Evolutionary conservation across 1,140 invertebrate genomes (phyloP), one percentile per base, ranked within the genome.

Genomic region (Diabrotica undecimpunctata): DNA sequence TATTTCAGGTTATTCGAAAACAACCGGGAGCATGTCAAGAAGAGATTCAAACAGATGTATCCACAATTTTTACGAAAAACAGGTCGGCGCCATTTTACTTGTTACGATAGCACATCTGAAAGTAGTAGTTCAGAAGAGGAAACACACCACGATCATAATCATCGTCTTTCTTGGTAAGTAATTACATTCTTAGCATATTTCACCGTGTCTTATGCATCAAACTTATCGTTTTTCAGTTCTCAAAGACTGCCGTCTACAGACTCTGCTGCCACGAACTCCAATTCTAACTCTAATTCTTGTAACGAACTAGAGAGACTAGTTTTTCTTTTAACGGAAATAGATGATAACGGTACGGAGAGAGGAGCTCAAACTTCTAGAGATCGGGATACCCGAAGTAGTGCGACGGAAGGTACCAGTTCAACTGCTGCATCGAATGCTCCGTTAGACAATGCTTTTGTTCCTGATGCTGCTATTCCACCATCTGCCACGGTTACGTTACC

Each of bases 101-200:
- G 54, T 64, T 8, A 10, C 58, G 72, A 71, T 56, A 71, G 72
- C 25, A 75, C 75, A 9, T 74, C 74, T 9, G 74, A 76, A 41
- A 75, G 69, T 52, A 74, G 70, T 54, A 74, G 72, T 61, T 74
- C 74, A 2, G 74, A 76, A 13, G 74, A 77, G 8, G 75, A 76
- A 46, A 39, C 12, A 7, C 7, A 8, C 37, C 9, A 14, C 56
- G 4, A 25, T 25, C 25, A 25, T 2, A 25, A 25, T 25, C 25
- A 25, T 25, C 25, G 25, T 25, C 25, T 25, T 25, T 25, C 25
- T 25, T 25, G 4, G 25, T 25, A 25, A 25, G 25, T 25, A 25
- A 25, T 25, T 25, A 25, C 25, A 25, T 25, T 25, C 25, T 1
- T 25, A 25, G 25, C 25, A 25, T 25, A 25, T 25, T 25, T 25